phyloP scores from a whole-genome alignment of 2,797 vertebrate genomes.

The Linurgus olivaceus region DNA sequence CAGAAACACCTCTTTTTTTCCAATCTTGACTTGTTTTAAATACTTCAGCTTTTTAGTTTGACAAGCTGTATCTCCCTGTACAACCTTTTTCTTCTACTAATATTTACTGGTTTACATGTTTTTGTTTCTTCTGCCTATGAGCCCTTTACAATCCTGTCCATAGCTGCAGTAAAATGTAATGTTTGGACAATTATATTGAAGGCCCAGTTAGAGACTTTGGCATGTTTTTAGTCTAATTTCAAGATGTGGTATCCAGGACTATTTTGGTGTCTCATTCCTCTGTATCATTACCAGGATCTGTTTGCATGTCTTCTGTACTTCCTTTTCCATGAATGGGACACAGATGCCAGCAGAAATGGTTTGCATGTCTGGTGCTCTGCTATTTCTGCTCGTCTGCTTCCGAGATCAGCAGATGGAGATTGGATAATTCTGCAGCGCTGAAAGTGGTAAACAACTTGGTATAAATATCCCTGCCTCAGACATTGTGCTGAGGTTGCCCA shows the following conservation, averaged over 20 bases:
- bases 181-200: not conserved
- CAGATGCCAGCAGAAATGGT: not conserved
- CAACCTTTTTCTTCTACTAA: not conserved
- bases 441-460: not conserved
- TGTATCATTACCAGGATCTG: not conserved
- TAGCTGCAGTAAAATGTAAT: not conserved
- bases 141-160: not conserved
- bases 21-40: not conserved
- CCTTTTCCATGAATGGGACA: not conserved
- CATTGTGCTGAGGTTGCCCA: slow-evolving; percentile 1
- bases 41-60: not conserved
- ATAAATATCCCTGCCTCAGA: slow-evolving; percentile 14
- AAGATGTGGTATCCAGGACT: not conserved
- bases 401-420: slow-evolving; percentile 45
- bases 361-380: slow-evolving; percentile 1
- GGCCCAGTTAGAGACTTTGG: not conserved
- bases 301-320: not conserved
- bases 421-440: not conserved
- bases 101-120: not conserved
- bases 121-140: not conserved
- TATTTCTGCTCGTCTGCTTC: slow-evolving; percentile 11
- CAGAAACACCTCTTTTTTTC: not conserved
- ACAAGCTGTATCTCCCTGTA: not conserved
- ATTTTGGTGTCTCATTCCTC: not conserved
- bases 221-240: not conserved